phyloP scores from a whole-genome alignment of 2,888 invertebrate genomes.

The Gandaritis pyraliata region DNA sequence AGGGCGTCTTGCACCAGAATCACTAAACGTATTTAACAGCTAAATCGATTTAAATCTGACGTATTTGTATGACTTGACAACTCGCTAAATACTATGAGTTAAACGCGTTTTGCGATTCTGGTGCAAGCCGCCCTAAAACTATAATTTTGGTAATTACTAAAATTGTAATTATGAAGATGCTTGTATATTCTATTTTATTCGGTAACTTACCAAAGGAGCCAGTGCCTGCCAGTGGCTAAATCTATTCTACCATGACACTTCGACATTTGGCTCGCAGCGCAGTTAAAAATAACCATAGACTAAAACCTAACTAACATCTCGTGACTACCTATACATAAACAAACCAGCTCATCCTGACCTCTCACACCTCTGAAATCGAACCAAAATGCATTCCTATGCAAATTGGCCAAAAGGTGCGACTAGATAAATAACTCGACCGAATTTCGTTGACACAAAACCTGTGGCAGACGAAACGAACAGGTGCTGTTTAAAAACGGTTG shows the following conservation, averaged over 20 bases:
- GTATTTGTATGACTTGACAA: too few relatives aligned
- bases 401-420: constrained; percentile 32
- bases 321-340: constrained; percentile 52
- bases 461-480: constrained; percentile 5
- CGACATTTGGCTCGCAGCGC: constrained; percentile 56
- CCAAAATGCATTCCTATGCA: constrained; percentile 47
- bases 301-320: constrained; percentile 53
- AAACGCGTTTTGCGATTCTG: too few relatives aligned
- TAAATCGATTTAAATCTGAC: too few relatives aligned
- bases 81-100: too few relatives aligned
- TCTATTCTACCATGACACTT: constrained; percentile 57
- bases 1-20: too few relatives aligned
- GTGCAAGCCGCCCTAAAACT: too few relatives aligned
- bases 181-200: background rate
- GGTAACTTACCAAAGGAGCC: constrained; percentile 17
- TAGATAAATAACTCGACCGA: constrained; percentile 33
- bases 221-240: constrained; percentile 12
- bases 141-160: too few relatives aligned
- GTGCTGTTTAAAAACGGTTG: constrained; percentile 30
- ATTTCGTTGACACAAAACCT: constrained; percentile 16
- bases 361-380: constrained; percentile 33
- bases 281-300: constrained; percentile 68
- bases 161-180: too few relatives aligned
- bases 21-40: too few relatives aligned
- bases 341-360: constrained; percentile 40